Conservation (phyloP, 2,113 vertebrate species). For the Lipophrys pholis region DNA sequence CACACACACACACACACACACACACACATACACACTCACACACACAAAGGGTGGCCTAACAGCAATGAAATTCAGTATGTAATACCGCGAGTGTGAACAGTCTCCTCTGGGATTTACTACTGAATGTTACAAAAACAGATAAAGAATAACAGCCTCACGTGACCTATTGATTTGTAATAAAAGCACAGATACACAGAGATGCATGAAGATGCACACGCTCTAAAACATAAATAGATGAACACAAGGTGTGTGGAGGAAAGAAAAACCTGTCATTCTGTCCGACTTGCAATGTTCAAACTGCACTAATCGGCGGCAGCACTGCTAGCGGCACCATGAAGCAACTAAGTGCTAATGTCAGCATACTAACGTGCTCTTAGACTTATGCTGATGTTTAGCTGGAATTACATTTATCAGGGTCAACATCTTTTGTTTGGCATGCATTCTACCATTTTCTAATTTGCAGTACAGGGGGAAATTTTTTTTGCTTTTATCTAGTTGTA, state of each 20-base stretch:
- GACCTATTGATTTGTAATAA: conserved; percentile 26
- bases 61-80: conserved; percentile 25
- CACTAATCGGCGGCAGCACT: background rate
- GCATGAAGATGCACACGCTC: background rate
- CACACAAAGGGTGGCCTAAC: conserved; percentile 17
- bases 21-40: background rate
- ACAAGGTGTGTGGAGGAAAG: background rate
- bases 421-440: background rate
- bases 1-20: conserved; percentile 14
- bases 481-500: background rate
- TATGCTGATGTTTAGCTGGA: background rate
- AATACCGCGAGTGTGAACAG: conserved; percentile 30
- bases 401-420: background rate
- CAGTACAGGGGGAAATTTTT: background rate
- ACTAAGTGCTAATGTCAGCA: background rate
- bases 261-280: background rate
- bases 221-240: background rate
- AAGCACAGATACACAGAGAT: background rate
- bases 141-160: conserved; percentile 19
- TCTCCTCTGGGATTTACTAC: conserved; percentile 23
- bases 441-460: background rate
- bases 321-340: background rate
- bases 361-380: background rate
- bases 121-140: conserved; percentile 27
- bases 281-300: background rate